Conservation (phyloP, 2,888 invertebrate genomes). For the Trilocha varians region DNA sequence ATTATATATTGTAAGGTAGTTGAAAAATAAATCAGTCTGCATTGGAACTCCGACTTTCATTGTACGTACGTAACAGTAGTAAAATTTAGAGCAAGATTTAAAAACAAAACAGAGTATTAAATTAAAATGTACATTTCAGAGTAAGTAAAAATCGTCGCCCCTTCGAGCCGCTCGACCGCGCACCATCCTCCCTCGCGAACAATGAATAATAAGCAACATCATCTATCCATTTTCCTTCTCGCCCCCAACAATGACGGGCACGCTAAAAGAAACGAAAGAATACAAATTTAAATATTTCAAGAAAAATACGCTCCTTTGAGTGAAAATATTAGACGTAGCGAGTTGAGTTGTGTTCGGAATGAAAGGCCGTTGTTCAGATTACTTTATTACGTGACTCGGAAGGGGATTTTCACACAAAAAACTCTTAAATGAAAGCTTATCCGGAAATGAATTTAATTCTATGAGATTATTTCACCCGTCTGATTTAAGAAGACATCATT, state of each 20-base stretch:
- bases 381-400: constrained; percentile 1
- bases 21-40: too few species aligned
- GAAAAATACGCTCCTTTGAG: constrained; percentile 35
- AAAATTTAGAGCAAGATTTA: too few species aligned
- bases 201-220: constrained; percentile 69
- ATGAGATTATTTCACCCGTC: too few species aligned
- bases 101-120: constrained; percentile 25
- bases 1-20: too few species aligned
- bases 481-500: too few species aligned
- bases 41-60: too few species aligned
- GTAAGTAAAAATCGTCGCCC: not conserved
- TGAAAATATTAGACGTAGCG: constrained; percentile 33
- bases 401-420: not conserved
- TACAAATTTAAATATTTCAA: constrained; percentile 61
- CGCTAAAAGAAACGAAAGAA: constrained; percentile 57
- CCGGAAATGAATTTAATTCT: too few species aligned
- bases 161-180: not conserved
- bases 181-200: constrained; percentile 32
- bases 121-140: constrained; percentile 3
- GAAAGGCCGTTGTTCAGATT: constrained; percentile 6
- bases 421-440: too few species aligned
- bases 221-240: constrained; percentile 62
- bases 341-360: constrained; percentile 17
- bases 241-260: constrained; percentile 51
- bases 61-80: too few species aligned